A percentile compares a stretch with the other conserved stretches of the same genome.
phyloP scores from a whole-genome alignment of 1,140 invertebrate species.

The Ylistrum balloti region DNA sequence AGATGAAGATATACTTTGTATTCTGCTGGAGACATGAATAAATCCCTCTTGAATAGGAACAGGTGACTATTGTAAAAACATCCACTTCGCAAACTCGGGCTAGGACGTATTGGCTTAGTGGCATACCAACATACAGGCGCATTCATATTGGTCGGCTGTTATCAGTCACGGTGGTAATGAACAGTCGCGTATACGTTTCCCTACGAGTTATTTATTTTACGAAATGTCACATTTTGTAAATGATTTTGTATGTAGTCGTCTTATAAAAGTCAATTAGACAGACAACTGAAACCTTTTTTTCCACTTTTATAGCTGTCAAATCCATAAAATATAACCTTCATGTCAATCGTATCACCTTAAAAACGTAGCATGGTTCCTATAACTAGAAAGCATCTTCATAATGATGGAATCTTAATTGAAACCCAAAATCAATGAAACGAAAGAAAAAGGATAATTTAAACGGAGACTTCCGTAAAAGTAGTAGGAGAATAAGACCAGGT shows the following conservation, averaged over 20 bases:
- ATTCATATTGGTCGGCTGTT: constrained; percentile 3
- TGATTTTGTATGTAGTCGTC: background rate
- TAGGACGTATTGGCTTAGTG: background rate
- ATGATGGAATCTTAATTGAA: too few species aligned
- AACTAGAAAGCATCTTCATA: too few species aligned
- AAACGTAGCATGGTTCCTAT: background rate
- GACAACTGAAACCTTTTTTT: background rate
- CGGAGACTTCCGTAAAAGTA: too few species aligned
- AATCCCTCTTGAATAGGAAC: background rate
- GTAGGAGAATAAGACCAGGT: too few species aligned
- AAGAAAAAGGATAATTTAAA: too few species aligned
- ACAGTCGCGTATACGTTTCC: constrained; percentile 5
- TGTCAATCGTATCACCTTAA: background rate
- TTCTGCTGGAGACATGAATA: background rate
- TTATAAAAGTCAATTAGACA: background rate
- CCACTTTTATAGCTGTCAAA: background rate
- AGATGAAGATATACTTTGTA: background rate
- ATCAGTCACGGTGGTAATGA: constrained; percentile 3
- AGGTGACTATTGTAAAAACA: constrained; percentile 22
- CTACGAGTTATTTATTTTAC: background rate
- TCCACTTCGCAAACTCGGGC: background rate
- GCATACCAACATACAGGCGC: background rate
- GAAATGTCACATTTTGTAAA: background rate
- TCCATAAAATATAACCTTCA: background rate
- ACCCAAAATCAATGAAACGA: too few species aligned